Evolutionary conservation across 2,113 vertebrate species (phyloP), one percentile per base, ranked within the genome.

Genomic region (Chloroceryle aenea): DNA sequence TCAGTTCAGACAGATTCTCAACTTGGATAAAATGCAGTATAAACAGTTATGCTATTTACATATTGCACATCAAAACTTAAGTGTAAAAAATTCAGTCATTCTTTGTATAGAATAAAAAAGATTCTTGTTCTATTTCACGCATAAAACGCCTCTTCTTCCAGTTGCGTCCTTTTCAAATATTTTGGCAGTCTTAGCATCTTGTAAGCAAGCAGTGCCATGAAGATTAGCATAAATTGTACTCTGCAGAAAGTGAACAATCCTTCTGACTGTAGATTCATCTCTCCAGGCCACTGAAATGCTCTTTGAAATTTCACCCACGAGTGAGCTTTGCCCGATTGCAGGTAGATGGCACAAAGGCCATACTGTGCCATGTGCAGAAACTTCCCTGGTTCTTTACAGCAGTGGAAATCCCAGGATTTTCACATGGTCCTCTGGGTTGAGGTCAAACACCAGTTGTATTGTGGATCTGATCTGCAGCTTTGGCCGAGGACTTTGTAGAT

Each of bases 51-150:
- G 42, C 85, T 94, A 72, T 86, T 94, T 90, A 93, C 85, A 29
- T 78, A 84, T 38, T 75, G 61, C 68, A 80, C 83, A 92, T 88
- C 56, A 52, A 78, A 90, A 95, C 76, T 75, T 55, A 52, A 84
- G 59, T 96, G 96, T 96, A 96, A 92, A 52, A 95, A 89, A 85
- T 71, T 50, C 75, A 93, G 78, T 72, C 40, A 43, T 92, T 93
- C 93, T 96, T 97, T 96, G 93, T 96, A 96, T 52, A 95, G 88
- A 97, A 96, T 96, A 96, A 97, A 96, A 52, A 90, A 81, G 43
- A 56, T 94, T 93, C 92, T 96, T 95, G 95, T 97, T 95, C 93
- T 94, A 93, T 81, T 92, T 90, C 79, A 50, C 48, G 90, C 72
- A 81, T 84, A 40, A 55, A 86, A 95, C 0, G 73, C 93, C 93